Base-by-base conservation (phyloP, 2,888 invertebrate species). In the Orchesellides sinensis region DNA sequence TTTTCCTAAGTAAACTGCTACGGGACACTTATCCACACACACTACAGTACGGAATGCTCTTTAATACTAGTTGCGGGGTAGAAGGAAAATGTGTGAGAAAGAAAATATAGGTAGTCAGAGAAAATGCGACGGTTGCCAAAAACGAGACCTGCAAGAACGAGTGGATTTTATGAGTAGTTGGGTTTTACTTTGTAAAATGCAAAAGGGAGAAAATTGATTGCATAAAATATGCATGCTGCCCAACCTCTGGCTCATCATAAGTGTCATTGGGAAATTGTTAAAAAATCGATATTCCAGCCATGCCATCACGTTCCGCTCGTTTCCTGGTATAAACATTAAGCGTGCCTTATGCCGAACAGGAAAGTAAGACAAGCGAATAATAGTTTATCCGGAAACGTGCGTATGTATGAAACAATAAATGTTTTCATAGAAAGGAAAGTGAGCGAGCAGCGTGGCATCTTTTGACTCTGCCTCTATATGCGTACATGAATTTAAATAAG, bases 171-270 rank as follows among this genome's bases (percentile, higher is more conserved):
- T 54, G 65, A 59, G 65, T 75, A 49, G 32, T 45, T 61, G 27
- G 10, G 27, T 27, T 40, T 61, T 40, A 47, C 75, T 66, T 27
- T 68, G 75, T 45, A 68, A 75, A 75, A 75, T 75, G 75, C 75
- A 75, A 75, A 75, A 75, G 66, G 66, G 66, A 68, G 65, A 75
- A 75, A 75, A 75, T 75, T 75, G 75, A 75, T 75, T 66, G 56
- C 56, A 75, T 75, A 75, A 75, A 75, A 75, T 75, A 75, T 75
- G 54, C 75, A 75, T 75, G 66, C 21, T 45, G 45, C 52, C 66
- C 75, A 66, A 66, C 66, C 59, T 45, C 56, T 27, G 66, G 66
- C 27, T 54, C 66, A 66, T 75, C 66, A 75, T 74, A 75, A 75
- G 75, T 75, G 75, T 66, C 75, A 75, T 66, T 66, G 66, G 75